These are phyloP conservation scores for Oxyruncus cristatus DNA, from an alignment of 2,113 vertebrate genomes.

Conservation along the genomic window DNA sequence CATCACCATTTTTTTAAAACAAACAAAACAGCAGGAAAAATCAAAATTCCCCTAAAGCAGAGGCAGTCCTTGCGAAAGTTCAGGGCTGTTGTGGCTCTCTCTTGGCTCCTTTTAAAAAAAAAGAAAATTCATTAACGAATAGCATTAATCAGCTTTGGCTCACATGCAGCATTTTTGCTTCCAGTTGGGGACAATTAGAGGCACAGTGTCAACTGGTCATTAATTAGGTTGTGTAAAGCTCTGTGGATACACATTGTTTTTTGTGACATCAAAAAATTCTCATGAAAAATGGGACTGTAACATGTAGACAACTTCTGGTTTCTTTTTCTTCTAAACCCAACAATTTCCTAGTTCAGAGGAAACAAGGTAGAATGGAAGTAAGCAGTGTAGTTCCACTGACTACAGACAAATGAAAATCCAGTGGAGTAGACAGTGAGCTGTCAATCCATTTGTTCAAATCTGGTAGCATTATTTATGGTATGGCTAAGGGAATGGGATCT, in stretches of 20 bases:
- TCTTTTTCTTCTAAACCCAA: background rate
- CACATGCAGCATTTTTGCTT: background rate
- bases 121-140: background rate
- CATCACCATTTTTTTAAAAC: slow-evolving; percentile 64
- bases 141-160: background rate
- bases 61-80: slow-evolving; percentile 45
- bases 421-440: background rate
- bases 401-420: background rate
- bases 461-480: background rate
- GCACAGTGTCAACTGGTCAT: slow-evolving; percentile 6
- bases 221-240: background rate
- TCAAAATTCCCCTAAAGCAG: slow-evolving; percentile 62
- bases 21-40: slow-evolving; percentile 69
- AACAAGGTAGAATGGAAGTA: background rate
- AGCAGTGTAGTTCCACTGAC: background rate
- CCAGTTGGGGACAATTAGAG: slow-evolving; percentile 2
- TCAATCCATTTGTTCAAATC: background rate
- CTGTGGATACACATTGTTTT: background rate
- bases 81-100: background rate
- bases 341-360: background rate
- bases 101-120: background rate
- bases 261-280: background rate
- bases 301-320: background rate
- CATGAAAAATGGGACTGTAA: background rate
- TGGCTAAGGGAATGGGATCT: background rate